Conservation (phyloP, 2,888 invertebrate species). For the Perithous albicinctus region DNA sequence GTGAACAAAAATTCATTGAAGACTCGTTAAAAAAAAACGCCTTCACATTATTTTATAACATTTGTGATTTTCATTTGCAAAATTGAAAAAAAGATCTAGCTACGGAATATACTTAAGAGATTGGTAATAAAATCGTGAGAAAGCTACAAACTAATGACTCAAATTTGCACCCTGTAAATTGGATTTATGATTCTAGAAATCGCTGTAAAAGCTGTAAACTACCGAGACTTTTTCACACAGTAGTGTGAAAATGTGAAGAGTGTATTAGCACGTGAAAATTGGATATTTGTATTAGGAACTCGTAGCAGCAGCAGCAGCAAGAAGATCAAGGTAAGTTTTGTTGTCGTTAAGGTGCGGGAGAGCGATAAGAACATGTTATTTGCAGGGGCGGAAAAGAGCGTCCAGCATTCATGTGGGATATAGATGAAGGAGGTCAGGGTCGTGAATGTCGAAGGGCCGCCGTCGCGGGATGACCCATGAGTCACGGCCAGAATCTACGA, state of each 20-base stretch:
- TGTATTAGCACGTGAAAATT: not conserved
- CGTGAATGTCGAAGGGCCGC: conserved; percentile 58
- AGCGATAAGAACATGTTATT: conserved; percentile 39
- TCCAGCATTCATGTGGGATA: conserved; percentile 49
- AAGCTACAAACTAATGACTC: not conserved
- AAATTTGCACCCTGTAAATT: not conserved
- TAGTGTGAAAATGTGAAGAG: not conserved
- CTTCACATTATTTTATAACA: too few species aligned
- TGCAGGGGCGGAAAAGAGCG: not conserved
- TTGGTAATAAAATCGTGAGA: not conserved
- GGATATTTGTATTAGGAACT: not conserved
- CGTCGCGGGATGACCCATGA: conserved; percentile 47
- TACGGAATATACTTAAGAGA: too few species aligned
- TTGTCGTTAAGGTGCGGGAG: not conserved
- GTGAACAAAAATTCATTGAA: too few species aligned
- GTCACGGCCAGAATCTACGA: conserved; percentile 52
- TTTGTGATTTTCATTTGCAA: too few species aligned
- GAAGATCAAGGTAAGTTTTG: conserved; percentile 3
- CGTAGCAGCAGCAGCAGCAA: not conserved
- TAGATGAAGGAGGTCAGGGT: conserved; percentile 57
- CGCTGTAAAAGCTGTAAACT: not conserved
- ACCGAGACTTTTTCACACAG: not conserved
- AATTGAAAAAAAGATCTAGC: too few species aligned
- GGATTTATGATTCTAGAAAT: not conserved
- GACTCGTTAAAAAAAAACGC: too few species aligned